Evolutionary conservation across 1,140 invertebrate species (phyloP).

Genomic region (Drosophila chauvacae): DNA sequence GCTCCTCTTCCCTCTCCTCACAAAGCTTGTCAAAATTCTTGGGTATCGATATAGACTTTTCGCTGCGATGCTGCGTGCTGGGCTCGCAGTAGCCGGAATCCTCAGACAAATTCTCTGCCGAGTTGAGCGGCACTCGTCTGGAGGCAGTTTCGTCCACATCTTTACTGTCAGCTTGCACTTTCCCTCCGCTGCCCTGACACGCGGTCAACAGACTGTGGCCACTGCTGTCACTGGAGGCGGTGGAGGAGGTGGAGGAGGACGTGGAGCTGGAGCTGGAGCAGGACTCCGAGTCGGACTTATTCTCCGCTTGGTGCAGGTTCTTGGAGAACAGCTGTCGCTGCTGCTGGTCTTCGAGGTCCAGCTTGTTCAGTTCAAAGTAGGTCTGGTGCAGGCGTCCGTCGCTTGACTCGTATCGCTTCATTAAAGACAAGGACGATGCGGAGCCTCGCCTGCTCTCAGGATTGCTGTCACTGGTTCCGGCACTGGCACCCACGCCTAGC

Average conservation of each 20-base stretch:
- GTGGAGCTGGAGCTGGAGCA: conserved; percentile 42
- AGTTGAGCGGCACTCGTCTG: conserved; percentile 84
- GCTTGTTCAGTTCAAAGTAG: conserved; percentile 80
- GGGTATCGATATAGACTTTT: conserved; percentile 85
- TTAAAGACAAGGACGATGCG: conserved; percentile 62
- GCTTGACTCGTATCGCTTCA: conserved; percentile 76
- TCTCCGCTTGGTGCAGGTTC: conserved; percentile 47
- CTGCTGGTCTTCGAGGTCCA: conserved; percentile 66
- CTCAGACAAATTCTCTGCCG: conserved; percentile 90
- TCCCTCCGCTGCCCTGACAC: conserved; percentile 26
- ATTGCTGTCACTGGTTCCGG: conserved; percentile 64
- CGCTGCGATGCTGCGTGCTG: conserved; percentile 76
- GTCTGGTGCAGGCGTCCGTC: conserved; percentile 80
- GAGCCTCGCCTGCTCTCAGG: conserved; percentile 72
- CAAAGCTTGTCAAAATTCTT: conserved; percentile 84
- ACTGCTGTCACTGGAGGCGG: conserved; percentile 53
- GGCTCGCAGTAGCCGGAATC: conserved; percentile 90
- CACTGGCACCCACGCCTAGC: conserved; percentile 52
- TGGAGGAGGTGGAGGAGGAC: conserved; percentile 31
- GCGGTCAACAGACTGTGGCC: conserved; percentile 63
- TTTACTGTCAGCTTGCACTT: conserved; percentile 20
- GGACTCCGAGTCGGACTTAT: conserved; percentile 74
- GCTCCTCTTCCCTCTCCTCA: conserved; percentile 73
- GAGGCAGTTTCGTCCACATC: conserved; percentile 8
- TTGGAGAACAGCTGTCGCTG: conserved; percentile 55